phyloP scores from a whole-genome alignment of 2,113 vertebrate species.

The Ploceus nigricollis region DNA sequence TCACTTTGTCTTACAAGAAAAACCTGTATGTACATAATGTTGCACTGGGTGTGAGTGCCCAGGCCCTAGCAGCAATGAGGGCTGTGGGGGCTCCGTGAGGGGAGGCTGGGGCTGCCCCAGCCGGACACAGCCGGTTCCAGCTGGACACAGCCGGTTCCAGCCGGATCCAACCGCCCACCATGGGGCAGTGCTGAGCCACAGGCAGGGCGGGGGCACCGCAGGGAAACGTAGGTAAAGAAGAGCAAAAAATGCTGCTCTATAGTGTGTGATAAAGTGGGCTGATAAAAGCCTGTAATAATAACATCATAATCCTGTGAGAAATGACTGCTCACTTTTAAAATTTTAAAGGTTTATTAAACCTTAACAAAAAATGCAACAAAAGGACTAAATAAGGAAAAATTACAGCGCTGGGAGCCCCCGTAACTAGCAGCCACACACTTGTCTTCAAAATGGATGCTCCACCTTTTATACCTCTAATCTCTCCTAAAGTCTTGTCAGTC shows the following conservation, averaged over 20 bases:
- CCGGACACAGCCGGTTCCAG: accelerated
- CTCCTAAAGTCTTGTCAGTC: background rate
- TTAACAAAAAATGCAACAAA: background rate
- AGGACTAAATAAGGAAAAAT: background rate
- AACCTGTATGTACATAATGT: accelerated
- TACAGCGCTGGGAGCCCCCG: background rate
- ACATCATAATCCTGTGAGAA: background rate
- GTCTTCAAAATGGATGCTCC: background rate
- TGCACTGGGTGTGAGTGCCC: background rate
- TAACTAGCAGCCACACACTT: background rate
- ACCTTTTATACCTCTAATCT: background rate
- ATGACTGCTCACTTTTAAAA: background rate
- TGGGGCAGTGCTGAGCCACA: no score
- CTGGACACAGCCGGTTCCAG: accelerated
- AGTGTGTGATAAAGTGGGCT: accelerated
- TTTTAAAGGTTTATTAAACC: background rate
- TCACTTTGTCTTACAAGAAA: background rate
- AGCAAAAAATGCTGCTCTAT: background rate
- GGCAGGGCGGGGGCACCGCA: accelerated
- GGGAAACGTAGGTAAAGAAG: accelerated
- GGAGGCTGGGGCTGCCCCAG: accelerated
- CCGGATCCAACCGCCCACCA: accelerated
- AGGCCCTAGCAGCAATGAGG: accelerated
- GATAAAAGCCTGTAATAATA: background rate
- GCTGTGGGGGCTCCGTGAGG: accelerated